Evolutionary conservation across 2,113 vertebrate genomes (phyloP).

Genomic region (Ursus arctos): DNA sequence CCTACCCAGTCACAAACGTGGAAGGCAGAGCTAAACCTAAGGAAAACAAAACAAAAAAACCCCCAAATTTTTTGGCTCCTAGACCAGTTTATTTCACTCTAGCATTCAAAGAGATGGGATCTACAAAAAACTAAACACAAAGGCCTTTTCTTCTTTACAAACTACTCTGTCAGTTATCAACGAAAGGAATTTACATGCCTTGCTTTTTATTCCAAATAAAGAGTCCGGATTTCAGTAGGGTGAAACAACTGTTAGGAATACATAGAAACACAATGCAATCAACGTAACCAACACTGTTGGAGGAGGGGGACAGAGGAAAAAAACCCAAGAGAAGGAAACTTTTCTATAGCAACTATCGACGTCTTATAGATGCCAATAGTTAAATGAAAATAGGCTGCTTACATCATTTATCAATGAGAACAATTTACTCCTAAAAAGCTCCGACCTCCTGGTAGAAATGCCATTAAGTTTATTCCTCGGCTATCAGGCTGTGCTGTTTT

Average conservation of each 20-base stretch:
- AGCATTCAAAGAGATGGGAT: constrained; percentile 63
- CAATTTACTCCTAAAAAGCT: background rate
- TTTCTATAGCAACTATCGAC: background rate
- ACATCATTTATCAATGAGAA: constrained; percentile 14
- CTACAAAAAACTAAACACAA: constrained; percentile 63
- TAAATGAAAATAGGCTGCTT: background rate
- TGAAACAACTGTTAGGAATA: constrained; percentile 59
- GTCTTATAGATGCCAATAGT: background rate
- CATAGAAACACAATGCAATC: constrained; percentile 20
- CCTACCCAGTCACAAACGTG: background rate
- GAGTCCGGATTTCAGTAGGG: constrained; percentile 44
- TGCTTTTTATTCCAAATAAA: constrained; percentile 66
- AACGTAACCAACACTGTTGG: constrained; percentile 48
- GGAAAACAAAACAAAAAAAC: background rate
- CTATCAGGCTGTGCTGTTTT: background rate
- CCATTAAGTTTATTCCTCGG: background rate
- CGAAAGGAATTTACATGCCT: constrained; percentile 67
- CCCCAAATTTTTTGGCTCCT: constrained; percentile 50
- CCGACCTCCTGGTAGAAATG: background rate
- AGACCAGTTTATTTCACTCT: constrained; percentile 66
- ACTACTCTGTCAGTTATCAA: constrained; percentile 59
- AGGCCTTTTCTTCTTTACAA: constrained; percentile 72
- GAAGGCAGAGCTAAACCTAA: constrained; percentile 46
- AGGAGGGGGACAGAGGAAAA: background rate
- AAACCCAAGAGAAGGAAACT: background rate